These are phyloP conservation scores for Halcyon senegalensis DNA, from an alignment of 2,113 vertebrate species.

Conservation along the genomic window DNA sequence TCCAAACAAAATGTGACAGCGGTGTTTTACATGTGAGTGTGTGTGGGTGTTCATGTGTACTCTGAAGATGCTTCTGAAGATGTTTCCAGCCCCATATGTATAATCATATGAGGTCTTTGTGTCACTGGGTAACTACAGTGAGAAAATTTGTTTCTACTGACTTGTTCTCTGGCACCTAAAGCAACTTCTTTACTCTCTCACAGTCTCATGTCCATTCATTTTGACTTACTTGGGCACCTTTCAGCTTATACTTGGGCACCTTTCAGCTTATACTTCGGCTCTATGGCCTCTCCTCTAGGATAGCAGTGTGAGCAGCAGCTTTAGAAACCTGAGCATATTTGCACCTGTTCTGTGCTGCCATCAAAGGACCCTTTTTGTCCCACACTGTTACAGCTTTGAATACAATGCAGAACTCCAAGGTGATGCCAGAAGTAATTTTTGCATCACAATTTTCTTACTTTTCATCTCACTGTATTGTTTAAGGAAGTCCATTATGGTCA, in stretches of 20 bases:
- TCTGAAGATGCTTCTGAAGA: not conserved
- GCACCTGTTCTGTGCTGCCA: not conserved
- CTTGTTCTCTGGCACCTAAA: not conserved
- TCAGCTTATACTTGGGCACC: not conserved
- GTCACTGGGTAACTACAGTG: not conserved
- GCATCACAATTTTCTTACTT: not conserved
- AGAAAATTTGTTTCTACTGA: not conserved
- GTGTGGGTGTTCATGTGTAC: accelerated
- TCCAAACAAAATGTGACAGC: not conserved
- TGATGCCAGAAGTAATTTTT: not conserved
- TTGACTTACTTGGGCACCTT: not conserved
- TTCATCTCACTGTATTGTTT: not conserved
- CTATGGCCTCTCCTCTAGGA: not conserved
- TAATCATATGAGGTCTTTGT: not conserved
- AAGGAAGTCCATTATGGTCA: not conserved
- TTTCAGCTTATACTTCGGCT: not conserved
- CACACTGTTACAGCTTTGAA: not conserved
- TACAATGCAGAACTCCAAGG: not conserved
- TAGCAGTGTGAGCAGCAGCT: not conserved
- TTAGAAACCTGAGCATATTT: not conserved
- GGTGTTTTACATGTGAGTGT: not conserved
- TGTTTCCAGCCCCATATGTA: accelerated
- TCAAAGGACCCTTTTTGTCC: not conserved
- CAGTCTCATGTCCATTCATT: not conserved
- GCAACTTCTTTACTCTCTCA: not conserved